Base-by-base conservation (phyloP, 2,113 vertebrate genomes). In the Tetrao urogallus region DNA sequence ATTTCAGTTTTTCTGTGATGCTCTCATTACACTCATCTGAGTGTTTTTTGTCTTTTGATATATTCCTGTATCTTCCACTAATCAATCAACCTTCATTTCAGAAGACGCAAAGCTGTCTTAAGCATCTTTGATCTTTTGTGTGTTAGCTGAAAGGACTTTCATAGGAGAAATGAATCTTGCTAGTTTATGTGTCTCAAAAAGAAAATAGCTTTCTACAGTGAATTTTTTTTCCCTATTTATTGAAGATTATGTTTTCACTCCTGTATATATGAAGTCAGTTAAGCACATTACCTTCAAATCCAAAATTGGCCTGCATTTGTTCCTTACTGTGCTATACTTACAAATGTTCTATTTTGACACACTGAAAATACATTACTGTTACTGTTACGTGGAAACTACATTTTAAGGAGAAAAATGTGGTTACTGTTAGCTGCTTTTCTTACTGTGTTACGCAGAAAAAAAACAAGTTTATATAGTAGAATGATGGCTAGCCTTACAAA, bases 141-240 rank as follows among this genome's bases (percentile, higher is more conserved):
- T 64, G 69, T 92, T 58, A 82, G 66, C 38, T 45, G 50, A 79
- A 89, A 91, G 75, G 42, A 28, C 13, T 47, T 92, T 86, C 63
- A 21, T 45, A 54, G 28, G 50, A 50, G 83, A 87, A 82, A 87
- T 72, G 18, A 65, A 82, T 69, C 77, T 79, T 60, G 52, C 24
- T 66, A 89, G 42, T 71, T 56, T 57, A 48, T 34, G 80, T 90
- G 21, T 11, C 24, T 34, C 42, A 85, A 89, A 93, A 91, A 73
- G 52, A 75, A 95, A 96, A 94, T n/a, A 86, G n/a, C 88, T 76
- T 66, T 90, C 36, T 56, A 57, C 82, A 87, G 42, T 72, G 75
- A 91, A 63, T 83, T 28, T 19, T 70, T 81, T 70, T 77, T 85
- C 63, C 67, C 56, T 66, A 6, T 89, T 84, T 80, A 92, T 95